Base-by-base conservation (phyloP, 2,113 vertebrate species). In the Elephas maximus region DNA sequence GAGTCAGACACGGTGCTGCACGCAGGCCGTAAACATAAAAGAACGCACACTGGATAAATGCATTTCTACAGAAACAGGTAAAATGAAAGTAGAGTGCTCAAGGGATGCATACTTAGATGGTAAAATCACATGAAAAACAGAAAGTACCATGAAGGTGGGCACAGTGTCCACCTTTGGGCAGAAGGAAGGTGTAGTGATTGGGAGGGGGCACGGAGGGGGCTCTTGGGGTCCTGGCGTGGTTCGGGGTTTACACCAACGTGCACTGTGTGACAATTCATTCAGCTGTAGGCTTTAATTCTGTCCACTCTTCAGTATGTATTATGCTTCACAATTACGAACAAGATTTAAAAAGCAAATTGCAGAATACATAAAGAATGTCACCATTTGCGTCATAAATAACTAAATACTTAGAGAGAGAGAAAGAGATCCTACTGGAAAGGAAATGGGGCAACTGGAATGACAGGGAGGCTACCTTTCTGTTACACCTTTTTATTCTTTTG, bases 141-240 rank as follows among this genome's bases (percentile, higher is more conserved):
- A 15, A 6, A 30, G 4, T 1, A 15, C 62, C 21, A 21, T 17
- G 3, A 28, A 69, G 80, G n/a, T 1, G 1, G 5, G 62, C 41
- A 26, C 8, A 24, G 37, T 0, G 0, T 12, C 8, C 28, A 10
- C 41, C 48, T 5, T 44, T 0, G 51, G 45, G 53, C 81, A 67
- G 88, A n/a, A n/a, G 53, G 44, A 51, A 23, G 41, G 26, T 0
- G 3, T 0, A 8, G n/a, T 5, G 73, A 30, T 6, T 8, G 8
- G 26, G 18, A 2, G 20, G 51, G 10, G 26, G 12, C 2, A 1
- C 0, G 18, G 8, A 44, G 2, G 20, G 17, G 57, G 23, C 21
- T 14, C 3, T 2, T 24, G 12, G 51, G 23, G 4, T 0, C 8
- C 41, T 7, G 28, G 53, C 33, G 6, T 4, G 0, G 24, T 4